Percentiles rank a stretch among this genome's conserved stretches.
Evolutionary conservation across 2,113 vertebrate genomes (phyloP).

Genomic region (Psilopogon haemacephalus): DNA sequence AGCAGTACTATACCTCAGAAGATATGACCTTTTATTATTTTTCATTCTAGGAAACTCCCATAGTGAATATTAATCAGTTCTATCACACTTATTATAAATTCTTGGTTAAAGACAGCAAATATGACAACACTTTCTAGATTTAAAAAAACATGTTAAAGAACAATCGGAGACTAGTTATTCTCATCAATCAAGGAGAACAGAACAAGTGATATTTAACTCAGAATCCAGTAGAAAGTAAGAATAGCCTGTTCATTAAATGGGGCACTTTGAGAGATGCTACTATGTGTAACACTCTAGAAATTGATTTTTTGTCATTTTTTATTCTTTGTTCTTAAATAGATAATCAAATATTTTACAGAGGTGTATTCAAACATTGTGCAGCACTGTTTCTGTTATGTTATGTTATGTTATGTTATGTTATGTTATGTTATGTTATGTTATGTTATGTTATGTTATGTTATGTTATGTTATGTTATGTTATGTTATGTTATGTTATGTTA

Average conservation of each 20-base stretch:
- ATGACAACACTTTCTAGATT: not conserved
- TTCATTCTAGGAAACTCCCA: not conserved
- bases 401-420: no score
- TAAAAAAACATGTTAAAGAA: slow-evolving; percentile 12
- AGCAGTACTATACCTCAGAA: not conserved
- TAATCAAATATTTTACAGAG: not conserved
- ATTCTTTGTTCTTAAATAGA: not conserved
- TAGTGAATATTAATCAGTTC: not conserved
- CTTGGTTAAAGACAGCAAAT: not conserved
- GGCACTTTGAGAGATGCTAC: not conserved
- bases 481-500: no score
- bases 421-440: no score
- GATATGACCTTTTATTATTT: not conserved
- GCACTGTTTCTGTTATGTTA: not conserved
- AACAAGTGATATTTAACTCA: not conserved
- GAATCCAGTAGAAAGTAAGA: not conserved
- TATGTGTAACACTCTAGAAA: not conserved
- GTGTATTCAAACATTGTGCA: not conserved
- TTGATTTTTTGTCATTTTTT: not conserved
- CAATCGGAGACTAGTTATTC: not conserved
- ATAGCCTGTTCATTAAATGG: not conserved
- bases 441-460: no score
- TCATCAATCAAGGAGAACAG: not conserved
- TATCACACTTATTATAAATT: not conserved
- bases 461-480: no score